Evolutionary conservation across 2,113 vertebrate genomes (phyloP).

Genomic region (Zosterops hypoxanthus): DNA sequence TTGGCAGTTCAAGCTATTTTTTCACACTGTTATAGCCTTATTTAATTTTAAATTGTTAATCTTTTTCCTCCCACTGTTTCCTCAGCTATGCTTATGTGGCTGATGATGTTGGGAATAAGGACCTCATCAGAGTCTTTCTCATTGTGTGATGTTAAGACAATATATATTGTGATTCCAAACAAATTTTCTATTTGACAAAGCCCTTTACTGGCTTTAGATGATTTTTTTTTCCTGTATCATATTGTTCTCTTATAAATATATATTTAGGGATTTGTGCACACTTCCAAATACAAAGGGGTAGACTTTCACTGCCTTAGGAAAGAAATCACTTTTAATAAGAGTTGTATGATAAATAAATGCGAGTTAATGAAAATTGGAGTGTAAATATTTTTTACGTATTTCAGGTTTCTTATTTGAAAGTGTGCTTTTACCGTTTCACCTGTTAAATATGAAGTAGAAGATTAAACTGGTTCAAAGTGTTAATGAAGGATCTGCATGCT

Average conservation of each 20-base stretch:
- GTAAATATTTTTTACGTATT: constrained; percentile 76
- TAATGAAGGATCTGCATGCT: constrained; percentile 70
- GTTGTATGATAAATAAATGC: constrained; percentile 75
- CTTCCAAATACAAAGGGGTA: constrained; percentile 71
- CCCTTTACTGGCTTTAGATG: constrained; percentile 70
- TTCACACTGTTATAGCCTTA: constrained; percentile 68
- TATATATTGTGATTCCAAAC: constrained; percentile 72
- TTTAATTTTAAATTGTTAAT: constrained; percentile 79
- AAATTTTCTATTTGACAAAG: constrained; percentile 70
- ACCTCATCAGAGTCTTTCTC: constrained; percentile 70
- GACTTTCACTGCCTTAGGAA: constrained; percentile 73
- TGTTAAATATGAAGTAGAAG: constrained; percentile 71
- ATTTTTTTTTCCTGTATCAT: constrained; percentile 68
- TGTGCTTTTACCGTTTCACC: constrained; percentile 70
- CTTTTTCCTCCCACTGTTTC: constrained; percentile 71
- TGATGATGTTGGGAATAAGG: constrained; percentile 68
- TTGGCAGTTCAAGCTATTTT: constrained; percentile 68
- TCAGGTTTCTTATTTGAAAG: constrained; percentile 74
- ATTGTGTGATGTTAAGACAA: constrained; percentile 68
- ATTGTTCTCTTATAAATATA: constrained; percentile 71
- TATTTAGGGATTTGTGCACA: constrained; percentile 70
- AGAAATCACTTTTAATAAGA: constrained; percentile 74
- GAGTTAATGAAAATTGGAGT: constrained; percentile 70
- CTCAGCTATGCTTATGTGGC: constrained; percentile 66
- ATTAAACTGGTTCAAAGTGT: constrained; percentile 52